A percentile compares a stretch with the other conserved stretches of the same genome.
Evolutionary conservation across 2,113 vertebrate species (phyloP).

Genomic region (Muscicapa adusta): DNA sequence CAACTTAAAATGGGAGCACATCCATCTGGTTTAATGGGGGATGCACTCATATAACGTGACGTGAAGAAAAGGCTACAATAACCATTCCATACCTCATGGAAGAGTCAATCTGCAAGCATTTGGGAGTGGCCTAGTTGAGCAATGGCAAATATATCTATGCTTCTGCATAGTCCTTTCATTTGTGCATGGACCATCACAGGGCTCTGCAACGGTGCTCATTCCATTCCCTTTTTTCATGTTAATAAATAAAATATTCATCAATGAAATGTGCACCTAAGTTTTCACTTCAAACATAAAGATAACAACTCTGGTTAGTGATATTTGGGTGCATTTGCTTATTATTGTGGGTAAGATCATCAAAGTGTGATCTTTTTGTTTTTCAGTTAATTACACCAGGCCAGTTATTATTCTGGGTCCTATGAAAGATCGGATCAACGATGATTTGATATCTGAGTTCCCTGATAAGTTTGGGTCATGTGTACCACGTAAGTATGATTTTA

Average conservation of each 20-base stretch:
- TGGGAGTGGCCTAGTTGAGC: not conserved
- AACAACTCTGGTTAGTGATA: not conserved
- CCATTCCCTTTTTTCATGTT: not conserved
- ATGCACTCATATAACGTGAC: not conserved
- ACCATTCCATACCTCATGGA: not conserved
- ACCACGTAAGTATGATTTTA: slow-evolving; percentile 85
- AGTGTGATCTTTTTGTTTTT: slow-evolving; percentile 13
- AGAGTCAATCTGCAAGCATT: not conserved
- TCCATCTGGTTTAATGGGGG: not conserved
- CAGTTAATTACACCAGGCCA: slow-evolving; percentile 93
- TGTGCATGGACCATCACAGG: not conserved
- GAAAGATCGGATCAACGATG: slow-evolving; percentile 97
- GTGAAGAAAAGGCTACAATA: not conserved
- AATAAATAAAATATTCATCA: not conserved
- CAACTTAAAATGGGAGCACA: not conserved
- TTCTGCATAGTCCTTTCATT: not conserved
- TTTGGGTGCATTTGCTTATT: not conserved
- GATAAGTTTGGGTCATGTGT: slow-evolving; percentile 98
- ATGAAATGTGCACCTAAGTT: not conserved
- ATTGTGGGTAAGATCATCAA: not conserved
- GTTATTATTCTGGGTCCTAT: slow-evolving; percentile 97
- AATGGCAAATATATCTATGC: not conserved
- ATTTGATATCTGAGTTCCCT: slow-evolving; percentile 97
- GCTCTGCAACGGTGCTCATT: not conserved
- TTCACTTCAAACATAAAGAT: not conserved